Evolutionary conservation across 2,888 invertebrate genomes (phyloP), one percentile per base, ranked within the genome.

Genomic region (Trimorus sp.): DNA sequence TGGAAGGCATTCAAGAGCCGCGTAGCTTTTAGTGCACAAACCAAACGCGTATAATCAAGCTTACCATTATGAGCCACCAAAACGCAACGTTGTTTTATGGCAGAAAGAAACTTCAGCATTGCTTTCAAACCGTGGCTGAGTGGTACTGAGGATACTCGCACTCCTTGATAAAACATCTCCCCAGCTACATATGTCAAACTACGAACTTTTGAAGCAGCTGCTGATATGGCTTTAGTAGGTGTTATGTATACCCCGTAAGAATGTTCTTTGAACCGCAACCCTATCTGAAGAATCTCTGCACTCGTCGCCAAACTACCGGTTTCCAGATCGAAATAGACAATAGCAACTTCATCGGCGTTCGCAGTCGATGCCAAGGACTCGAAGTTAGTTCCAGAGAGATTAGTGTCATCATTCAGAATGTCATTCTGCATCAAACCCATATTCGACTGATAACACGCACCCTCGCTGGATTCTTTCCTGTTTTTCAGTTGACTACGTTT

Each of bases 211-310:
- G 70, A 68, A 45, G 81, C 69, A 4, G 14, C 6, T 1, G 68
- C 68, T 42, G 75, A 59, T 16, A 83, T 83, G 3, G 26, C 26
- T 58, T 70, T 65, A 3, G 60, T 63, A 0, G 80, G 81, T 0
- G 56, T 74, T 7, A 79, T 58, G 63, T 81, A 83, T 66, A 63
- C 79, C 48, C 58, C 66, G 36, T 69, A 78, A n/a, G 73, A 70
- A 42, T 70, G 36, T 49, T 58, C 62, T 16, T 62, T 49, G 12
- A 54, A 81, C 4, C 48, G 53, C 6, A 71, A 37, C 7, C 81
- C 84, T 8, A 84, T 76, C 70, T 83, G 79, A n/a, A 83, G 9
- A 60, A 84, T 83, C 14, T 79, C 83, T 16, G 70, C 66, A 9
- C 38, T 54, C 26, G 48, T 26, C 9, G 49, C 51, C 1, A 83